phyloP scores from a whole-genome alignment of 2,113 vertebrate genomes.

The Cyprinodon tularosa region DNA sequence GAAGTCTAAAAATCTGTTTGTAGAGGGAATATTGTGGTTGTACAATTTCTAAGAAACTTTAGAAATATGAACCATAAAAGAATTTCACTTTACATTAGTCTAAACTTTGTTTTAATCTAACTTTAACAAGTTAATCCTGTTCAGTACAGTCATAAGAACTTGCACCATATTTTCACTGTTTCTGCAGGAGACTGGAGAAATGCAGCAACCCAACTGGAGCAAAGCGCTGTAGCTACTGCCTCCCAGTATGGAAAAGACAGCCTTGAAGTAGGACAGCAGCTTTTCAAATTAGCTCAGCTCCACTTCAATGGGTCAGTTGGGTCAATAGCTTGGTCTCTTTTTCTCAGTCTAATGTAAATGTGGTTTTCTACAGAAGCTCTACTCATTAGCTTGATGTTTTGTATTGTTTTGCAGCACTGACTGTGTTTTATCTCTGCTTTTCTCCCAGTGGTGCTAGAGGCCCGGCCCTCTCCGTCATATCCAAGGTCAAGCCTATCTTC shows the following conservation, averaged over 20 bases:
- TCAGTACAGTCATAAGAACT: not conserved
- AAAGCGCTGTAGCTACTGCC: slow-evolving; percentile 79
- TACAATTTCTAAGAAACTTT: not conserved
- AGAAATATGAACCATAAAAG: not conserved
- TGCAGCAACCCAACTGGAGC: slow-evolving; percentile 85
- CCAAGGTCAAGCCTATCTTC: slow-evolving; percentile 82
- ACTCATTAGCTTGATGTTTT: not conserved
- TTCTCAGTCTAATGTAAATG: not conserved
- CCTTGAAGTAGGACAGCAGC: slow-evolving; percentile 87
- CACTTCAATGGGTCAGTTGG: slow-evolving; percentile 90
- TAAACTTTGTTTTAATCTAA: not conserved
- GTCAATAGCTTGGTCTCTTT: not conserved
- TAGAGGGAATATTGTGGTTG: not conserved
- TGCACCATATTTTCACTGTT: not conserved
- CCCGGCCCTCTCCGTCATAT: slow-evolving; percentile 80
- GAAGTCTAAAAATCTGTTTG: not conserved
- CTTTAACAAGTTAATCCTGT: not conserved
- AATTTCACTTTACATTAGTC: not conserved
- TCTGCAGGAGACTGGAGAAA: slow-evolving; percentile 86
- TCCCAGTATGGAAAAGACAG: slow-evolving; percentile 86
- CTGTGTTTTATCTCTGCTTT: slow-evolving; percentile 8
- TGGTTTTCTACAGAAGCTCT: not conserved
- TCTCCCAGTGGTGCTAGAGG: slow-evolving; percentile 58
- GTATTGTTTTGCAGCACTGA: slow-evolving; percentile 7
- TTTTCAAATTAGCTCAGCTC: slow-evolving; percentile 93